A percentile compares a stretch with the other conserved stretches of the same genome.
These are phyloP conservation scores for Charanyca ferruginea DNA, from an alignment of 2,888 invertebrate species.

Conservation along the genomic window DNA sequence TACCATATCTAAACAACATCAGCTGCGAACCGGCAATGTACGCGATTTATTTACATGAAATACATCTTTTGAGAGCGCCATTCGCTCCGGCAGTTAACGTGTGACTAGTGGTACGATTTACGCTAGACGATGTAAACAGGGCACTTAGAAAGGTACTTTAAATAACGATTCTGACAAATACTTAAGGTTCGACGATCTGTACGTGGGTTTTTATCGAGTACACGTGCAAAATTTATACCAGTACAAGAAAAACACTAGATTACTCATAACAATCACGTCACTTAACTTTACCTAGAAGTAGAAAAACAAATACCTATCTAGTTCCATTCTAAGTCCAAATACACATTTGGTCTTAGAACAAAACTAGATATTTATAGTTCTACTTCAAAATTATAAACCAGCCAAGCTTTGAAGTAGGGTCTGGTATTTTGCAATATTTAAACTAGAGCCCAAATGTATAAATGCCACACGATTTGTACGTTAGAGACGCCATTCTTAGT, in stretches of 20 bases:
- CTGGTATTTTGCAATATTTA: conserved; percentile 28
- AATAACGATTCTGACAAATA: conserved; percentile 16
- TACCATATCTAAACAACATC: conserved; percentile 26
- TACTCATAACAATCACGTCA: too few relatives aligned
- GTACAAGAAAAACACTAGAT: conserved; percentile 28
- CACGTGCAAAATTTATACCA: conserved; percentile 33
- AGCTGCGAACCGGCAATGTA: conserved; percentile 29
- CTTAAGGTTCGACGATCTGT: conserved; percentile 16
- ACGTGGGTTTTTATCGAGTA: conserved; percentile 16
- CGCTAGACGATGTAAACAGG: conserved; percentile 55
- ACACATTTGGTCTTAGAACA: too few relatives aligned
- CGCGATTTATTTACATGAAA: conserved; percentile 27
- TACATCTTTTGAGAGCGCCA: conserved; percentile 44
- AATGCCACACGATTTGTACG: conserved; percentile 40
- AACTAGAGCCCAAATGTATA: conserved; percentile 32
- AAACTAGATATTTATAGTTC: too few relatives aligned
- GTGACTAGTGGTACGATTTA: conserved; percentile 37
- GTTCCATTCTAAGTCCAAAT: too few relatives aligned
- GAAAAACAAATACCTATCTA: too few relatives aligned
- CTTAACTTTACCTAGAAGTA: too few relatives aligned
- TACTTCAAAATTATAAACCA: too few relatives aligned
- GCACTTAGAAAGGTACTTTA: conserved; percentile 36
- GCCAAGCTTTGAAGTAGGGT: too few relatives aligned
- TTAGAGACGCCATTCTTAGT: conserved; percentile 38
- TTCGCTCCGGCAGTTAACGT: conserved; percentile 48